A percentile compares a stretch with the other conserved stretches of the same genome.
These are phyloP conservation scores for Aricia artaxerxes DNA, from an alignment of 2,888 invertebrate genomes.

Conservation along the genomic window DNA sequence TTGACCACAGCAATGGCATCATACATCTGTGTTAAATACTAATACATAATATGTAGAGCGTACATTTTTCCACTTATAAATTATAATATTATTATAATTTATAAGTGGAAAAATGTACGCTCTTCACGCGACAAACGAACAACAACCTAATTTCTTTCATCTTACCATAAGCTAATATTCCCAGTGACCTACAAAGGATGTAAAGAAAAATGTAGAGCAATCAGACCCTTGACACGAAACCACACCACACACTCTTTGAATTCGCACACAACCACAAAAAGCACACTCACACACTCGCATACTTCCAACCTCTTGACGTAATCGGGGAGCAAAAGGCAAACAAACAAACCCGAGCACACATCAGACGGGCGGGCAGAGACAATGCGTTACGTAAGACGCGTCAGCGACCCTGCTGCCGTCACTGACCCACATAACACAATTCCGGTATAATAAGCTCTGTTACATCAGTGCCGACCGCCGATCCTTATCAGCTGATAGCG, in stretches of 20 bases:
- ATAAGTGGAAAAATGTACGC: no score
- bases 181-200: background rate
- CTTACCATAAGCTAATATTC: no score
- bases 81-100: no score
- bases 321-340: constrained; percentile 28
- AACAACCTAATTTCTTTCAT: background rate
- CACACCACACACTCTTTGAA: background rate
- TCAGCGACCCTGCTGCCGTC: constrained; percentile 76
- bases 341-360: constrained; percentile 38
- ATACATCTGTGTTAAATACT: no score
- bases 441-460: constrained; percentile 56
- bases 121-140: background rate
- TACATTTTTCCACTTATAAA: no score
- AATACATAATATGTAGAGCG: no score
- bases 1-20: no score
- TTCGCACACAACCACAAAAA: constrained; percentile 1
- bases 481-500: constrained; percentile 21
- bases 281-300: background rate
- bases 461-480: constrained; percentile 53
- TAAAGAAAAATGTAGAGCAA: background rate
- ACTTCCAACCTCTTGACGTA: background rate
- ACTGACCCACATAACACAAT: constrained; percentile 76
- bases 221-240: background rate
- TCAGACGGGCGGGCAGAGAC: constrained; percentile 52
- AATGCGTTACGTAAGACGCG: constrained; percentile 69